Evolutionary conservation across 2,888 invertebrate genomes (phyloP), one percentile per base, ranked within the genome.

Genomic region (Cephonodes hylas): DNA sequence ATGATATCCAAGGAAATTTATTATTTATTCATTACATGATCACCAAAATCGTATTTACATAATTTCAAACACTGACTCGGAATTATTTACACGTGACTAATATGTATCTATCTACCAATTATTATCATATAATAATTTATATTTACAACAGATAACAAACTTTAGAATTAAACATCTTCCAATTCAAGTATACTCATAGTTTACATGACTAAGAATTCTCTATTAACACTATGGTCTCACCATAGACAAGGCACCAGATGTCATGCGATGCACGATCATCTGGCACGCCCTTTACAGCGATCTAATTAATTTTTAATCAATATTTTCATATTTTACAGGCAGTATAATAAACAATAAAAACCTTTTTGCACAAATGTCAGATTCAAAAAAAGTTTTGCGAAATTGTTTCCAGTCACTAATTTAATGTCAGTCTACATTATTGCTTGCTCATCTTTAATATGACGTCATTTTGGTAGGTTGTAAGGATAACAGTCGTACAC

Each of bases 71-170:
- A 89, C 81, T 82, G 85, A 88, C 25, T 27, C 86, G 81, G 38
- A 84, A 77, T 83, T 90, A 91, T 91, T 85, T 91, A 91, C 91
- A 91, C 69, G 77, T 76, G 71, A 75, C 67, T 83, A 85, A 72
- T 73, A 72, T 82, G 76, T n/a, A n/a, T 72, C 79, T 83, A 84
- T 72, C 73, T 73, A 73, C 77, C 70, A 70, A 71, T 75, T 70
- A 71, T 73, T 70, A 69, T 78, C 64, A 66, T 70, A 66, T 76
- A 46, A 59, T 59, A 53, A 34, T 27, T 34, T 23, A 85, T 89
- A 89, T 90, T 83, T 89, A 89, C 89, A 89, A 69, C 79, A 75
- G 71, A 76, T 85, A 86, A 87, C 83, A 81, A 84, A 78, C 67
- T 77, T 79, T 77, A 71, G 68, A 76, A 72, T 75, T 62, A 64